A percentile compares a stretch with the other conserved stretches of the same genome.
Evolutionary conservation across 2,888 invertebrate genomes (phyloP).

Genomic region (Neoaliturus tenellus): DNA sequence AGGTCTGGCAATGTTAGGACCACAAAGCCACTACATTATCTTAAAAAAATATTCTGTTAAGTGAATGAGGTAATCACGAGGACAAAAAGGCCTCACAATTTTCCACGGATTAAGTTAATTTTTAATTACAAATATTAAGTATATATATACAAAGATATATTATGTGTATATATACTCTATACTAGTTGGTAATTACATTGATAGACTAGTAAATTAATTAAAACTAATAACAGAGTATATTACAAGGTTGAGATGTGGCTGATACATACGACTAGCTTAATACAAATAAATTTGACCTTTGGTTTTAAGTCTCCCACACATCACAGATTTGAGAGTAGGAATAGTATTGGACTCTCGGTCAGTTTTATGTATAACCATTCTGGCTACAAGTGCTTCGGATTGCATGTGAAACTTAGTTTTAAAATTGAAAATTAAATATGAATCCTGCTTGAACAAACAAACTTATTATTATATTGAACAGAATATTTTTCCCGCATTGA

Average conservation of each 20-base stretch:
- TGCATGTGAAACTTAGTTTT: too few relatives aligned
- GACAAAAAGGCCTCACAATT: not conserved
- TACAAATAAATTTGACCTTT: conserved; percentile 35
- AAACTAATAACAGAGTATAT: conserved; percentile 46
- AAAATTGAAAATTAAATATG: too few relatives aligned
- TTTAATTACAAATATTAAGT: conserved; percentile 40
- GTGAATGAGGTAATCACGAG: not conserved
- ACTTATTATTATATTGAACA: too few relatives aligned
- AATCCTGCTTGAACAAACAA: too few relatives aligned
- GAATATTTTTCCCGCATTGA: too few relatives aligned
- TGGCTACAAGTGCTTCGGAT: too few relatives aligned
- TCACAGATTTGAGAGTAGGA: too few relatives aligned
- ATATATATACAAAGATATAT: conserved; percentile 3
- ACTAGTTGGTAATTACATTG: conserved; percentile 55
- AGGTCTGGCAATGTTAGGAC: not conserved
- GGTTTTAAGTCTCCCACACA: conserved; percentile 32
- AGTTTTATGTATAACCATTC: too few relatives aligned
- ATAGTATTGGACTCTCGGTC: too few relatives aligned
- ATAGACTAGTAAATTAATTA: conserved; percentile 55
- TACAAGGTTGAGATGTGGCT: conserved; percentile 32
- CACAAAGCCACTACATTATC: conserved; percentile 15
- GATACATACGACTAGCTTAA: conserved; percentile 40
- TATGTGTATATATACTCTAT: conserved; percentile 42
- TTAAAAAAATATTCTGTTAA: conserved; percentile 25
- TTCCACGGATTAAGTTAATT: conserved; percentile 21